phyloP scores from a whole-genome alignment of 2,888 invertebrate genomes.

The Drosophila austrosaltans region DNA sequence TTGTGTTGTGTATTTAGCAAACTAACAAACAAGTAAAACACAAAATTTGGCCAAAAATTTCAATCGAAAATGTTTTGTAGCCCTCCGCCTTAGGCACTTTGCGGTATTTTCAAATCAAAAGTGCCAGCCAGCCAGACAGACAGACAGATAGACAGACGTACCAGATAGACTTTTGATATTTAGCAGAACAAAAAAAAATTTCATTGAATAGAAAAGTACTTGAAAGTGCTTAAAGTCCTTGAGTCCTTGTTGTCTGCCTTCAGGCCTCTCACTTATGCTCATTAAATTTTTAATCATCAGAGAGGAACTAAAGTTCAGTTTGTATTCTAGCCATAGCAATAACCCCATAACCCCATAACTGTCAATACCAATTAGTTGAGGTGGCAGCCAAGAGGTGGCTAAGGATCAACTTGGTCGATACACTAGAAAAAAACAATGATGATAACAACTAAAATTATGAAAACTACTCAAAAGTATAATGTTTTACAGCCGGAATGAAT shows the following conservation, averaged over 20 bases:
- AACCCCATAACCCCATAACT: slow-evolving; percentile 52
- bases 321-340: slow-evolving; percentile 18
- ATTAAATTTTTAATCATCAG: slow-evolving; percentile 68
- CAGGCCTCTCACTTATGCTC: slow-evolving; percentile 24
- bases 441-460: too few species aligned
- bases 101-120: slow-evolving; percentile 27
- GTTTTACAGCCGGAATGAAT: too few species aligned
- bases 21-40: slow-evolving; percentile 47
- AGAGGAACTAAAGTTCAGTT: slow-evolving; percentile 1
- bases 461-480: too few species aligned
- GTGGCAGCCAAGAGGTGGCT: slow-evolving; percentile 3
- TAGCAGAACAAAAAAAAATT: slow-evolving; percentile 20
- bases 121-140: slow-evolving; percentile 10
- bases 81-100: slow-evolving; percentile 23
- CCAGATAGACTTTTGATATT: slow-evolving; percentile 40
- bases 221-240: not conserved
- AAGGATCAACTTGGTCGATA: not conserved
- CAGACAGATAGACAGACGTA: not conserved
- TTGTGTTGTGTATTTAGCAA: slow-evolving; percentile 62
- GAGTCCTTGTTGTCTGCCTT: slow-evolving; percentile 19
- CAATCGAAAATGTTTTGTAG: slow-evolving; percentile 22
- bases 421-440: not conserved
- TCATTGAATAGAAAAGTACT: slow-evolving; percentile 21
- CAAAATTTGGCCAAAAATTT: slow-evolving; percentile 14
- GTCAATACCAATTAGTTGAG: slow-evolving; percentile 69